A percentile compares a stretch with the other conserved stretches of the same genome.
Evolutionary conservation across 2,888 invertebrate genomes (phyloP).

Genomic region (Acleris sparsana): DNA sequence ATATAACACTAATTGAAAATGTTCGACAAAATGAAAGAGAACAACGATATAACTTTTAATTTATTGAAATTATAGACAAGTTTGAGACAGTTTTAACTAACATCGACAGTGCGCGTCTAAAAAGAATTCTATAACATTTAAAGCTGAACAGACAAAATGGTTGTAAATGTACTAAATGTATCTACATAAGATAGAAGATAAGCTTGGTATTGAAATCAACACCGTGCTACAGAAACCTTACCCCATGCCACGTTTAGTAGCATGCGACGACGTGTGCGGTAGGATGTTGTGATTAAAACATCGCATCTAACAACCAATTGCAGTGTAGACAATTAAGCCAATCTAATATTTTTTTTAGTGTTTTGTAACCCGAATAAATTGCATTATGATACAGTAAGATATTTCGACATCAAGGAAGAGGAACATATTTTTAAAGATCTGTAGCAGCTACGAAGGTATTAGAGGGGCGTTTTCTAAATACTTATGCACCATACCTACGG

Average conservation of each 20-base stretch:
- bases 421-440: no score
- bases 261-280: not conserved
- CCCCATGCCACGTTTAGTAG: not conserved
- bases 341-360: not conserved
- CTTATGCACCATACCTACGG: no score
- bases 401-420: not conserved
- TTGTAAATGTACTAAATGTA: conserved; percentile 52
- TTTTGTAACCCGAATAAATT: conserved; percentile 22
- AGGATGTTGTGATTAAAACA: not conserved
- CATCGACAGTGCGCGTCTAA: conserved; percentile 11
- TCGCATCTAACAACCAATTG: conserved; percentile 32
- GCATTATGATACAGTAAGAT: not conserved
- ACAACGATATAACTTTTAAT: not conserved
- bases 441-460: no score
- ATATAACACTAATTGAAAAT: no score
- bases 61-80: not conserved
- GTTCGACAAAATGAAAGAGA: no score
- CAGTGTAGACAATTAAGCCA: conserved; percentile 33
- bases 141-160: conserved; percentile 74
- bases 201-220: not conserved
- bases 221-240: not conserved
- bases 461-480: no score
- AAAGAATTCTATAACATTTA: conserved; percentile 34
- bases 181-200: conserved; percentile 16
- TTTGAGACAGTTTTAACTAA: not conserved